Conservation (phyloP, 1,140 invertebrate species). For the Lepidotrigona ventralis region DNA sequence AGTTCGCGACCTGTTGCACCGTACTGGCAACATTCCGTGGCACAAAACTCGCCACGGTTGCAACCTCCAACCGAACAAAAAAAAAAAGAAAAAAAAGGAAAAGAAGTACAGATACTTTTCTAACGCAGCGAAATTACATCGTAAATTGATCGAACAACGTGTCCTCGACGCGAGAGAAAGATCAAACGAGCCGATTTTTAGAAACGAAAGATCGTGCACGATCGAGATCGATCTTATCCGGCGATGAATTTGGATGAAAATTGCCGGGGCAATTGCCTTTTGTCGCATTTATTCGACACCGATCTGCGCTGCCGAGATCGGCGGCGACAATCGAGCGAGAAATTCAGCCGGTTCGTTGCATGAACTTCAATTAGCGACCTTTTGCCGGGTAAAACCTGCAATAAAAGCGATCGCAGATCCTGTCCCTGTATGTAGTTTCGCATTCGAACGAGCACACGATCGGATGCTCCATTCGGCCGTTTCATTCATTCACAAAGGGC, state of each 20-base stretch:
- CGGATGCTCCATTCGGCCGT: slow-evolving; percentile 44
- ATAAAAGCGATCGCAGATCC: slow-evolving; percentile 63
- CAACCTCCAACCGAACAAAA: too few relatives aligned
- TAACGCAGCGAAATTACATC: too few relatives aligned
- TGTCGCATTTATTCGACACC: background rate
- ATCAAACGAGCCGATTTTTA: too few relatives aligned
- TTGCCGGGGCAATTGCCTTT: background rate
- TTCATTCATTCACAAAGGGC: slow-evolving; percentile 50
- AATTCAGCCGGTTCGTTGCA: slow-evolving; percentile 35
- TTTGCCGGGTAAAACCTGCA: slow-evolving; percentile 58
- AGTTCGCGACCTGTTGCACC: slow-evolving; percentile 71
- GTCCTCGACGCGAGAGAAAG: background rate
- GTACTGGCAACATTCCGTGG: background rate
- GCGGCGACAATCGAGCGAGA: slow-evolving; percentile 43
- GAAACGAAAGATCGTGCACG: background rate
- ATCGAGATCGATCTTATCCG: background rate
- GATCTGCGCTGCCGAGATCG: slow-evolving; percentile 17
- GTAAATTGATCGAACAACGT: too few relatives aligned
- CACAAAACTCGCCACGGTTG: too few relatives aligned
- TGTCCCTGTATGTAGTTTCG: slow-evolving; percentile 54
- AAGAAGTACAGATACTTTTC: too few relatives aligned
- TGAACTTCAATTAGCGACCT: slow-evolving; percentile 63
- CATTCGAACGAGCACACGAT: slow-evolving; percentile 55
- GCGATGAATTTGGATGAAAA: background rate
- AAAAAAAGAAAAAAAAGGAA: too few relatives aligned